Conservation (phyloP, 92 coral and sea anemone species). For the Epizoanthus rinbou region DNA sequence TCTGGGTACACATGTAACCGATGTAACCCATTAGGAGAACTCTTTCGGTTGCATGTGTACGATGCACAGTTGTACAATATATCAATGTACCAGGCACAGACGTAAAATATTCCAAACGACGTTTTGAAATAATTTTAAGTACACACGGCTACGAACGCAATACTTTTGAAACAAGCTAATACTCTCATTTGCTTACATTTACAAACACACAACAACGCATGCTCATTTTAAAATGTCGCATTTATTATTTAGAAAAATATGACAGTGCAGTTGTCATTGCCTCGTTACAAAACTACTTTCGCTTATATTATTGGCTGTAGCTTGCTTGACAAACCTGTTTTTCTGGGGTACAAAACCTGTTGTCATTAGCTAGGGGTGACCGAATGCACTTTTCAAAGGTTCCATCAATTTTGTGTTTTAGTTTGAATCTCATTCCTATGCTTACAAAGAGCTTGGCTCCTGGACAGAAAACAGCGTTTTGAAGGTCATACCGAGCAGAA, state of each 20-base stretch:
- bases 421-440: not conserved
- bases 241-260: conserved; percentile 4
- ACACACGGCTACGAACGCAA: too few species aligned
- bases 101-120: too few species aligned
- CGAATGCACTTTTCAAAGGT: not conserved
- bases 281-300: conserved; percentile 20
- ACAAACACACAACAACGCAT: not conserved
- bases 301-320: conserved; percentile 5
- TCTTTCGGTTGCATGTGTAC: too few species aligned
- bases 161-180: too few species aligned
- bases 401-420: not conserved
- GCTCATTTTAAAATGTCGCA: not conserved
- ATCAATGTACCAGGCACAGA: too few species aligned
- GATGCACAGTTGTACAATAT: too few species aligned
- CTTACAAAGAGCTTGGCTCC: too few species aligned
- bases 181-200: not conserved
- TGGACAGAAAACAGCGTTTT: too few species aligned
- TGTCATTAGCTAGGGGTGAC: not conserved
- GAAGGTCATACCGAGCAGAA: too few species aligned
- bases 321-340: conserved; percentile 18
- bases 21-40: too few species aligned
- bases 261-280: conserved; percentile 1
- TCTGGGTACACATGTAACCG: too few species aligned
- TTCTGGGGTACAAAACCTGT: conserved; percentile 5
- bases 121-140: too few species aligned